Conservation (phyloP, 2,888 invertebrate genomes). For the Fabriciana adippe region DNA sequence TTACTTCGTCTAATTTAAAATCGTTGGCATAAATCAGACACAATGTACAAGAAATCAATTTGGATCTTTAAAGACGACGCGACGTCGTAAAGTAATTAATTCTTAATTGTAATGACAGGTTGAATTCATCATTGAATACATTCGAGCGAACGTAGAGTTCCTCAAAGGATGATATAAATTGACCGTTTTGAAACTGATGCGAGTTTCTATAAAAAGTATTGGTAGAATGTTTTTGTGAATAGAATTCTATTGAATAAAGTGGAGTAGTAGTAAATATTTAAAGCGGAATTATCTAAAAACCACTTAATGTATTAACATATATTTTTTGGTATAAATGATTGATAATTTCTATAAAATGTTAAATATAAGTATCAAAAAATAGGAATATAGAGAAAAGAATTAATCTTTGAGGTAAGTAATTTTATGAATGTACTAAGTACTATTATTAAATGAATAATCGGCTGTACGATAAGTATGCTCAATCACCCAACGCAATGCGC, state of each 20-base stretch:
- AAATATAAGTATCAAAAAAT: too few species aligned
- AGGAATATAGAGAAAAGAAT: too few species aligned
- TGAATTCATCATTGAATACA: constrained; percentile 40
- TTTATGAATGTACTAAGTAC: not conserved
- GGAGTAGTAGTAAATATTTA: not conserved
- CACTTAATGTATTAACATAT: too few species aligned
- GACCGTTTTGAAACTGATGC: constrained; percentile 25
- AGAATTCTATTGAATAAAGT: not conserved
- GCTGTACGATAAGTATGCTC: constrained; percentile 15
- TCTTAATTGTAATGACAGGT: constrained; percentile 45
- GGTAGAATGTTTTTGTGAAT: not conserved
- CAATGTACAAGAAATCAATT: constrained; percentile 50
- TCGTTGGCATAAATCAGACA: constrained; percentile 47
- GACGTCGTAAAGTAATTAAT: constrained; percentile 45
- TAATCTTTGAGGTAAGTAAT: too few species aligned
- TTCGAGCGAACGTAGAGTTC: constrained; percentile 31
- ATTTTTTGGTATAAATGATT: too few species aligned
- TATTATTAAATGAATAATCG: constrained; percentile 18
- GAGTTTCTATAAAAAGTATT: constrained; percentile 4
- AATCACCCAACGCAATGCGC: constrained; percentile 20
- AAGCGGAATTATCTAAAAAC: too few species aligned
- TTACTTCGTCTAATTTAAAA: constrained; percentile 59
- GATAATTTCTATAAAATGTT: too few species aligned
- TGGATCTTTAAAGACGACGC: constrained; percentile 37
- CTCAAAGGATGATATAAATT: constrained; percentile 29